phyloP scores from a whole-genome alignment of 2,113 vertebrate species.

The Lepisosteus oculatus region DNA sequence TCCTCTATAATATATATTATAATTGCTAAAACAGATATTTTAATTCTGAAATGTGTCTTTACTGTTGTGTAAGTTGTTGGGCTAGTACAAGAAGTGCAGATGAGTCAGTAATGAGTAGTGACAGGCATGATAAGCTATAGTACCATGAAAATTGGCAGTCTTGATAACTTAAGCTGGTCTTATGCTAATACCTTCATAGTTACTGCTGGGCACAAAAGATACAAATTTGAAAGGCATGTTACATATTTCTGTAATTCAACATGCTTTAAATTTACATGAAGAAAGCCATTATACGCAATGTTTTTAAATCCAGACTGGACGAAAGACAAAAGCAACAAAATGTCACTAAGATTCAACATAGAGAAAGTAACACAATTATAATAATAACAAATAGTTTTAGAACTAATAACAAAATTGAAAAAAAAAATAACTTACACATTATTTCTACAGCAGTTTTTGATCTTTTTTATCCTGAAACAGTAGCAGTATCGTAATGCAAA shows the following conservation, averaged over 20 bases:
- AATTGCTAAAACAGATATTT: no score
- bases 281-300: conserved; percentile 17
- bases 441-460: no score
- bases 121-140: conserved; percentile 46
- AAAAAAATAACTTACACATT: no score
- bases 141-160: conserved; percentile 41
- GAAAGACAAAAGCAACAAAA: neutral
- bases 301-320: conserved; percentile 1
- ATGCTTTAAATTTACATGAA: conserved; percentile 24
- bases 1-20: no score
- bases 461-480: no score
- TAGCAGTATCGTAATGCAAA: no score
- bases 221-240: conserved; percentile 36
- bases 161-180: conserved; percentile 35
- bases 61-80: neutral
- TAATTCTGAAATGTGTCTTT: no score
- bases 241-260: conserved; percentile 30
- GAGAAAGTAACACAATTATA: no score
- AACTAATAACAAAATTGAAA: no score
- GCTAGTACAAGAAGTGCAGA: conserved; percentile 13
- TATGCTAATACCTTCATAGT: conserved; percentile 37
- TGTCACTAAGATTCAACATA: no score
- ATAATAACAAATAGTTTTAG: no score
- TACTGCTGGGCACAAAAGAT: conserved; percentile 33
- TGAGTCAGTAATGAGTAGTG: conserved; percentile 28